These are phyloP conservation scores for Notoglanidium macrostoma DNA, from an alignment of 2,797 vertebrate genomes.

Conservation along the genomic window DNA sequence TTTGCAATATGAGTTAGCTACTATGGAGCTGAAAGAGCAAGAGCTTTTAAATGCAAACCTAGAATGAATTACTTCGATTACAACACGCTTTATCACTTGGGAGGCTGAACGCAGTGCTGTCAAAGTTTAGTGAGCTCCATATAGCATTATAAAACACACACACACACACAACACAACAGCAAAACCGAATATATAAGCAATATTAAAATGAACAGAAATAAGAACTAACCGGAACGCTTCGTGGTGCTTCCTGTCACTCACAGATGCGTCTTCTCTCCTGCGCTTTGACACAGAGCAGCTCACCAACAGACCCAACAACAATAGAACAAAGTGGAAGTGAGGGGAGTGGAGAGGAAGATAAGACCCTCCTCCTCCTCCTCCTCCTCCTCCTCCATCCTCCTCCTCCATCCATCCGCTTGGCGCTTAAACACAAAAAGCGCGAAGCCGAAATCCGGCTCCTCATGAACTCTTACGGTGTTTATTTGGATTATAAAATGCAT, in stretches of 20 bases:
- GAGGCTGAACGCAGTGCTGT: neutral
- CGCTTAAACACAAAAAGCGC: slow-evolving; percentile 40
- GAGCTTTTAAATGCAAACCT: neutral
- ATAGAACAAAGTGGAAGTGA: slow-evolving; percentile 69
- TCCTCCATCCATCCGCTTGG: slow-evolving; percentile 51
- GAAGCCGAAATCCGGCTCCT: slow-evolving; percentile 1
- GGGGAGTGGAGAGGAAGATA: slow-evolving; percentile 56
- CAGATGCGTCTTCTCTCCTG: slow-evolving; percentile 67
- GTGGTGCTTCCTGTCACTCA: slow-evolving; percentile 61
- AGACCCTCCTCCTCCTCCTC: slow-evolving; percentile 54
- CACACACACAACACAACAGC: neutral
- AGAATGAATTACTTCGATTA: neutral
- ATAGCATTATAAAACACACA: neutral
- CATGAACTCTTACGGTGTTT: neutral
- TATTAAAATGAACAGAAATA: neutral
- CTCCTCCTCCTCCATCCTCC: slow-evolving; percentile 42
- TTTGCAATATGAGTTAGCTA: neutral
- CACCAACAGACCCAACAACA: slow-evolving; percentile 69
- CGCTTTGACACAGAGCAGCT: slow-evolving; percentile 52
- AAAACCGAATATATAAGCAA: neutral
- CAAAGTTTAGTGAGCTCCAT: slow-evolving; percentile 37
- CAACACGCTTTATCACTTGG: neutral
- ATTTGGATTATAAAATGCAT: neutral
- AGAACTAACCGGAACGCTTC: slow-evolving; percentile 67
- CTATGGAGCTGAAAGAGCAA: neutral